These are phyloP conservation scores for Opisthograptis luteolata DNA, from an alignment of 2,888 invertebrate genomes.

Conservation along the genomic window DNA sequence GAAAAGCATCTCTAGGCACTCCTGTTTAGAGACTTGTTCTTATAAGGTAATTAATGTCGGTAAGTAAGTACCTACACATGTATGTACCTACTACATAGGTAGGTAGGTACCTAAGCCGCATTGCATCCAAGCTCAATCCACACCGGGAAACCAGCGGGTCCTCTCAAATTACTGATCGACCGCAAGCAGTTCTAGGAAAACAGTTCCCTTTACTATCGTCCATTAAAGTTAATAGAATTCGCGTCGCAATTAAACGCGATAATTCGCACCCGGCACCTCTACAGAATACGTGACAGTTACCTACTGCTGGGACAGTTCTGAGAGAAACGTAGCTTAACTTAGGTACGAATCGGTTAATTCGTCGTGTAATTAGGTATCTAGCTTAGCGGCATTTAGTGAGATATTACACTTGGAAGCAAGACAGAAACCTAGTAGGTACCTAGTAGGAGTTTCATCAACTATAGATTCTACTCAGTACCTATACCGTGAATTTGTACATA, in stretches of 20 bases:
- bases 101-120: background rate
- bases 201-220: slow-evolving; percentile 30
- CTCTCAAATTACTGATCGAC: slow-evolving; percentile 21
- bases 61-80: too few species aligned
- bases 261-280: slow-evolving; percentile 27
- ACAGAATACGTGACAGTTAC: slow-evolving; percentile 28
- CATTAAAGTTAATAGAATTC: slow-evolving; percentile 37
- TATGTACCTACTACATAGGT: background rate
- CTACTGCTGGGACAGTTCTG: slow-evolving; percentile 2
- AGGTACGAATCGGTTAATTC: too few species aligned
- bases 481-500: too few species aligned
- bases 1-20: too few species aligned
- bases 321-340: background rate
- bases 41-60: too few species aligned
- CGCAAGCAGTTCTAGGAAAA: slow-evolving; percentile 23
- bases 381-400: too few species aligned
- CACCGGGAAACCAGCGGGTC: slow-evolving; percentile 5
- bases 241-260: slow-evolving; percentile 30
- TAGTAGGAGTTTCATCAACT: too few species aligned
- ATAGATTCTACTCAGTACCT: too few species aligned
- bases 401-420: too few species aligned
- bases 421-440: too few species aligned
- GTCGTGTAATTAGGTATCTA: too few species aligned
- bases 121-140: slow-evolving; percentile 1
- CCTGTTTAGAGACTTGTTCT: too few species aligned